Percentiles rank a stretch among this genome's conserved stretches.
Conservation (phyloP, 2,888 invertebrate species). For the Blomia tropicalis region DNA sequence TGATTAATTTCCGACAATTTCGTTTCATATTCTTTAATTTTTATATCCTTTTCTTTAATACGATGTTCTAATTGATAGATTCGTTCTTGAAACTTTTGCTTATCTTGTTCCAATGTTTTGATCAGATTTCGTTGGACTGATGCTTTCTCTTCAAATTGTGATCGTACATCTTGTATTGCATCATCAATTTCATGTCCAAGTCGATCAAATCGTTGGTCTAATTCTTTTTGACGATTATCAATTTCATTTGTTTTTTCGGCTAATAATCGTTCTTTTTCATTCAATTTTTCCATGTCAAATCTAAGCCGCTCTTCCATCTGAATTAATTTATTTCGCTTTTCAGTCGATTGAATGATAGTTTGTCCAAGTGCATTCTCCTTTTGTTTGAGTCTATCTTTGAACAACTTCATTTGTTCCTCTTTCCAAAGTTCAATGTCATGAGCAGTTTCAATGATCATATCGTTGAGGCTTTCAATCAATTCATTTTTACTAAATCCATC, state of each 20-base stretch:
- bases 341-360: background rate
- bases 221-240: slow-evolving; percentile 4
- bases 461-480: slow-evolving; percentile 9
- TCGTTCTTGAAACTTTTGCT: slow-evolving; percentile 11
- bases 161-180: slow-evolving; percentile 13
- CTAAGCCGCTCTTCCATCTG: background rate
- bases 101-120: slow-evolving; percentile 17
- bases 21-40: slow-evolving; percentile 16
- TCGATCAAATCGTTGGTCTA: background rate
- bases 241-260: slow-evolving; percentile 4
- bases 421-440: slow-evolving; percentile 25
- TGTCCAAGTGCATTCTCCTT: slow-evolving; percentile 11
- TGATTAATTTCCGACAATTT: slow-evolving; percentile 1
- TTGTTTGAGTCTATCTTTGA: slow-evolving; percentile 14
- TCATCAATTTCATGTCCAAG: slow-evolving; percentile 10
- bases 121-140: background rate
- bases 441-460: slow-evolving; percentile 21
- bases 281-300: background rate
- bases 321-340: background rate
- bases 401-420: slow-evolving; percentile 18
- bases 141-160: slow-evolving; percentile 13
- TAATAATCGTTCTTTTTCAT: slow-evolving; percentile 10
- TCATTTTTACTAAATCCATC: background rate
- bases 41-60: slow-evolving; percentile 12
- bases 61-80: slow-evolving; percentile 16